Percentiles rank a stretch among this genome's conserved stretches.
phyloP scores from a whole-genome alignment of 2,113 vertebrate genomes.

The Psephotus haematonotus region DNA sequence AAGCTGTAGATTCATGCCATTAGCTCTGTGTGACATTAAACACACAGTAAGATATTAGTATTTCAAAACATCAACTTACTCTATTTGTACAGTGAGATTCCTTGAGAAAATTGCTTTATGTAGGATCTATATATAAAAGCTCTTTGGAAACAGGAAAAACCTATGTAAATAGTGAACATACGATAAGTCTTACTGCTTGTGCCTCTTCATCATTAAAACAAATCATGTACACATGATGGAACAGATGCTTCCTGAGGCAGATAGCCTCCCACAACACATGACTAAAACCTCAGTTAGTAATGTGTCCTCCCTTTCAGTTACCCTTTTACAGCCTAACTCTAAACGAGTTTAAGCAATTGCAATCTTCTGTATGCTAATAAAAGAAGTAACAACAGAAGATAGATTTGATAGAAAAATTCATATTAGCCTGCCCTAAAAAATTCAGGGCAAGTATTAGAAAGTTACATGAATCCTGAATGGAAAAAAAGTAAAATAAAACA shows the following conservation, averaged over 20 bases:
- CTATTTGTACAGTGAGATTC: background rate
- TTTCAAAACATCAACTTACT: background rate
- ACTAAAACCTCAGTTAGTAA: background rate
- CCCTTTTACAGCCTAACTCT: background rate
- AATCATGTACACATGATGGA: background rate
- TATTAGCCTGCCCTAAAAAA: background rate
- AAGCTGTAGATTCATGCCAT: background rate
- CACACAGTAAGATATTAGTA: background rate
- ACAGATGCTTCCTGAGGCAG: conserved; percentile 45
- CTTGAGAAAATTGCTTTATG: background rate
- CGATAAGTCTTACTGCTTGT: background rate
- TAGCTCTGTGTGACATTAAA: background rate
- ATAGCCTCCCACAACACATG: background rate
- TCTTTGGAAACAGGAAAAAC: background rate
- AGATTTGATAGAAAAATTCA: background rate
- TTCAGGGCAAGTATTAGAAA: background rate
- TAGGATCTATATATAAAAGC: background rate
- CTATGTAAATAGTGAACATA: background rate
- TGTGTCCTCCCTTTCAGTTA: background rate
- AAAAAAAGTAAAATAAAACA: no score
- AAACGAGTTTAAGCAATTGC: background rate
- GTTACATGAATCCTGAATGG: background rate
- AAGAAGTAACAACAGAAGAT: background rate
- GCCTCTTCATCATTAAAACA: background rate
- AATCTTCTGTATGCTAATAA: background rate